Evolutionary conservation across 2,113 vertebrate genomes (phyloP).

Genomic region (Corythaeola cristata): DNA sequence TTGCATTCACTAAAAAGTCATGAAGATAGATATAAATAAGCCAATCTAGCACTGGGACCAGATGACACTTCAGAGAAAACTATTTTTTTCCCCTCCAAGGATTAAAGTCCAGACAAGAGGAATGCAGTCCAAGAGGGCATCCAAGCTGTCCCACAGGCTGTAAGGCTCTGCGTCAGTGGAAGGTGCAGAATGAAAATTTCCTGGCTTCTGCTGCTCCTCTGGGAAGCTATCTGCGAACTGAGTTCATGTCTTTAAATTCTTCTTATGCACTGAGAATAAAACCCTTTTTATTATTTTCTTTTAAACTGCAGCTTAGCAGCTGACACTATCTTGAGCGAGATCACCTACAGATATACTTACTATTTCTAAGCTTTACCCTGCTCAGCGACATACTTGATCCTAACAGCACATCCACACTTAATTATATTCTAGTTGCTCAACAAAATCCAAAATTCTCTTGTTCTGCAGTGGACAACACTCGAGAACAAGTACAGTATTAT

Average conservation of each 20-base stretch:
- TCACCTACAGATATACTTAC: background rate
- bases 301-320: background rate
- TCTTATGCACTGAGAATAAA: background rate
- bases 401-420: background rate
- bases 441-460: background rate
- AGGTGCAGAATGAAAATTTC: background rate
- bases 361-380: background rate
- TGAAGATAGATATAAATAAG: background rate
- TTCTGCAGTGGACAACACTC: background rate
- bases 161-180: background rate
- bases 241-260: background rate
- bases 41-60: background rate
- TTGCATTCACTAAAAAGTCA: background rate
- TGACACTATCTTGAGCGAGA: background rate
- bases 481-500: background rate
- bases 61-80: background rate
- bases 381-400: background rate
- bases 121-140: constrained; percentile 32
- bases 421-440: background rate
- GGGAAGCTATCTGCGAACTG: background rate
- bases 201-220: background rate
- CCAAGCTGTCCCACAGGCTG: background rate
- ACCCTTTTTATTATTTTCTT: background rate
- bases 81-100: background rate
- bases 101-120: constrained; percentile 36